Conservation (phyloP, 2,113 vertebrate species). For the Dromas ardeola region DNA sequence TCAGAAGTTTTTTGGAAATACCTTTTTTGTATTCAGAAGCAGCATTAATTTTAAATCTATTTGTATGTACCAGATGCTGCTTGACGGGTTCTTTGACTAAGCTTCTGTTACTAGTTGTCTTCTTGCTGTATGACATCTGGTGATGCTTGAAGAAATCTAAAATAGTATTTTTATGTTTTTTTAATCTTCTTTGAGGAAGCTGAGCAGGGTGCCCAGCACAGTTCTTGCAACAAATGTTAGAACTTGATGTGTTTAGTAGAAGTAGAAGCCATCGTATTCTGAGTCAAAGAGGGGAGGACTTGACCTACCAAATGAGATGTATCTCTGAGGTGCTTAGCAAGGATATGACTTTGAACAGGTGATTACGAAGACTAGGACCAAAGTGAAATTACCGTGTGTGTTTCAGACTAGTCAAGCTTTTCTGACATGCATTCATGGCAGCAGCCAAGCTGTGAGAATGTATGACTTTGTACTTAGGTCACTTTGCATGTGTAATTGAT, state of each 20-base stretch:
- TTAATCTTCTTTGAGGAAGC: not conserved
- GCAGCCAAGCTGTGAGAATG: not conserved
- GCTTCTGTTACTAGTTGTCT: not conserved
- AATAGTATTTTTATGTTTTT: not conserved
- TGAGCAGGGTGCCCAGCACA: not conserved
- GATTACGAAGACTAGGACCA: not conserved
- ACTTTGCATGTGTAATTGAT: not conserved
- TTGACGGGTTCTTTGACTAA: not conserved
- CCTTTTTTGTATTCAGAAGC: not conserved
- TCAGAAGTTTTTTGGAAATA: not conserved
- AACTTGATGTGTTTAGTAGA: not conserved
- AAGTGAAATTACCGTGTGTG: not conserved
- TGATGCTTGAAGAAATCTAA: not conserved
- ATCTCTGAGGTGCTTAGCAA: not conserved
- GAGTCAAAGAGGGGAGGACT: not conserved
- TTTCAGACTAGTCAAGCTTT: not conserved
- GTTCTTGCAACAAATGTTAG: not conserved
- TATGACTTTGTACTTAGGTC: slow-evolving; percentile 8
- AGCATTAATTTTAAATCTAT: not conserved
- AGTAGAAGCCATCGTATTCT: rapidly evolving
- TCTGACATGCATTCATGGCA: not conserved
- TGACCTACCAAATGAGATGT: not conserved
- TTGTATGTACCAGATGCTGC: not conserved
- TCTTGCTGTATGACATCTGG: not conserved
- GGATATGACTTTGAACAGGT: not conserved